phyloP scores from a whole-genome alignment of 2,113 vertebrate species.

The Pterocles orientalis region DNA sequence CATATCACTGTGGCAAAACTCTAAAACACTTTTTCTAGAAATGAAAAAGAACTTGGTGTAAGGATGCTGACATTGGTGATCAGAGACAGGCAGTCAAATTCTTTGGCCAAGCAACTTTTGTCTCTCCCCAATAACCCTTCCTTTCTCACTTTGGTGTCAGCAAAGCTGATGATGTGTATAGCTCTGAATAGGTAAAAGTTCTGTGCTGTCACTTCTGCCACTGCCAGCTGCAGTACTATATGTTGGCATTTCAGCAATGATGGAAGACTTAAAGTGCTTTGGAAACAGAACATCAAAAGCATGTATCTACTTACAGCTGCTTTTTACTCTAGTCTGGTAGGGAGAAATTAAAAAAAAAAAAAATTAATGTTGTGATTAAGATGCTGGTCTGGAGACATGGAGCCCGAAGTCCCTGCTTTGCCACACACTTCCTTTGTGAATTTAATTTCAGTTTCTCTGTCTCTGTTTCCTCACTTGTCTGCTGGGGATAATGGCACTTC shows the following conservation, averaged over 20 bases:
- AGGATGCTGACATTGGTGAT: background rate
- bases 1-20: background rate
- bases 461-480: constrained; percentile 8
- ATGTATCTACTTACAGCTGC: background rate
- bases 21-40: background rate
- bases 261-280: background rate
- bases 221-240: background rate
- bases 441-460: background rate
- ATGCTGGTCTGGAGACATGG: background rate
- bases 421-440: background rate
- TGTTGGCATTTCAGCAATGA: background rate
- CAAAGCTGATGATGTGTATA: background rate
- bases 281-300: background rate
- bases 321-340: background rate
- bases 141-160: background rate
- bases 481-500: constrained; percentile 25
- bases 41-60: background rate
- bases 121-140: background rate
- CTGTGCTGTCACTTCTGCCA: background rate
- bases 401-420: background rate
- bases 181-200: background rate
- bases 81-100: background rate
- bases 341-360: background rate
- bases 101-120: background rate
- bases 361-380: background rate